phyloP scores from a whole-genome alignment of 1,140 invertebrate genomes.

The Calliopsis andreniformis region DNA sequence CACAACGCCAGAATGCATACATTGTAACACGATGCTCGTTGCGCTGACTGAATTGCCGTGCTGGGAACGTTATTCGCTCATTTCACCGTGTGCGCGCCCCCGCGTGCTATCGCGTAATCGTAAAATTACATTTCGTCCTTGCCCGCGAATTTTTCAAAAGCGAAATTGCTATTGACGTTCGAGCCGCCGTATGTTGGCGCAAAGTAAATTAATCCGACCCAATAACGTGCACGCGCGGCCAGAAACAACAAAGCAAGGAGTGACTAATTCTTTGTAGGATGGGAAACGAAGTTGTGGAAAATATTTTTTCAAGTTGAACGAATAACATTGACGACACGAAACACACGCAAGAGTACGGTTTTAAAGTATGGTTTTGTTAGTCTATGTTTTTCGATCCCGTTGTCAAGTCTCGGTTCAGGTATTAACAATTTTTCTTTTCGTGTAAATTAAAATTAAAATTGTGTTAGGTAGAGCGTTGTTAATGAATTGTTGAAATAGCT shows the following conservation, averaged over 20 bases:
- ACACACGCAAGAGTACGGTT: not conserved
- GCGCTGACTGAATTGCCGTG: constrained; percentile 33
- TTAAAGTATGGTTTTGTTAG: no score
- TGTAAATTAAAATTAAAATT: no score
- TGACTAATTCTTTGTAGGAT: not conserved
- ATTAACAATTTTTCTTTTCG: no score
- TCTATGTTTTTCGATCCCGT: no score
- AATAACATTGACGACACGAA: not conserved
- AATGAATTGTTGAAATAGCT: no score
- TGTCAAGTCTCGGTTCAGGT: no score
- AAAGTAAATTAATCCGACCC: constrained; percentile 38
- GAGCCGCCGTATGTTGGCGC: not conserved
- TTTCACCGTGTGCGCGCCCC: constrained; percentile 20
- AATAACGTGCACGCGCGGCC: not conserved
- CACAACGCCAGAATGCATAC: not conserved
- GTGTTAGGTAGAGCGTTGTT: no score
- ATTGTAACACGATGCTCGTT: constrained; percentile 3
- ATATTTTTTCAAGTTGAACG: not conserved
- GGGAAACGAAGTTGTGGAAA: not conserved
- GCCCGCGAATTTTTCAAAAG: constrained; percentile 28
- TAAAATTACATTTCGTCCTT: constrained; percentile 43
- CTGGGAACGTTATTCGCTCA: constrained; percentile 36
- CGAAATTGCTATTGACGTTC: constrained; percentile 34
- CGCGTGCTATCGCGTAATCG: constrained; percentile 33
- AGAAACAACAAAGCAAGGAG: constrained; percentile 10